These are phyloP conservation scores for Meriones psammophilus DNA, from an alignment of 2,797 vertebrate species.

Conservation along the genomic window DNA sequence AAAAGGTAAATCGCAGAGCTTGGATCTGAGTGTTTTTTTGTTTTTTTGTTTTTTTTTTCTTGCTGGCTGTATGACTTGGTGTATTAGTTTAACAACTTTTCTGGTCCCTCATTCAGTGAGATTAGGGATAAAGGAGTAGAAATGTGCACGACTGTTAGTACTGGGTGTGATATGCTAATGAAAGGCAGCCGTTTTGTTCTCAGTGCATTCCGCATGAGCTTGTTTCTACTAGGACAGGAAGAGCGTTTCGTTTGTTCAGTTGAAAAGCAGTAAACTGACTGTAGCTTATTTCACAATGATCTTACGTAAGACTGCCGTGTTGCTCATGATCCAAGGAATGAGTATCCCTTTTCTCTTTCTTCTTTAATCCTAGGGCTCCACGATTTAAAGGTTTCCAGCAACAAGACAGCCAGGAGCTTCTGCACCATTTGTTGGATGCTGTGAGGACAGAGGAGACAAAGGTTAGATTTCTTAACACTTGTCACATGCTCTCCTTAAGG, in stretches of 20 bases:
- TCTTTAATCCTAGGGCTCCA: slow-evolving; percentile 91
- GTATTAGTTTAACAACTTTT: slow-evolving; percentile 36
- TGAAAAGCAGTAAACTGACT: slow-evolving; percentile 42
- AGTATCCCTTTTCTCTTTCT: slow-evolving; percentile 62
- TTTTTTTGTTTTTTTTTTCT: background rate
- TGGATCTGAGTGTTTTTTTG: slow-evolving; percentile 32
- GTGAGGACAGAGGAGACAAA: slow-evolving; percentile 98
- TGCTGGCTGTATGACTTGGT: background rate
- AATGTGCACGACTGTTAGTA: background rate
- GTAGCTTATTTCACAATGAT: slow-evolving; percentile 49
- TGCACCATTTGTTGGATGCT: slow-evolving; percentile 97
- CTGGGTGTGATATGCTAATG: background rate
- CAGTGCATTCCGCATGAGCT: background rate
- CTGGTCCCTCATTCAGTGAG: background rate
- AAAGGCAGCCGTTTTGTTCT: background rate
- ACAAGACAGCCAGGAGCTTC: slow-evolving; percentile 98
- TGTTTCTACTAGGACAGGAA: background rate
- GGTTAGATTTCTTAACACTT: slow-evolving; percentile 87
- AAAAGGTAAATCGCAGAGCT: background rate
- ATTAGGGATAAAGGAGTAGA: background rate
- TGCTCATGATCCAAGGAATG: background rate
- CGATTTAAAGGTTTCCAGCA: slow-evolving; percentile 99
- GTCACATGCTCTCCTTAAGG: slow-evolving; percentile 44
- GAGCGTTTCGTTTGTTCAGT: background rate
- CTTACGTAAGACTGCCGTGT: slow-evolving; percentile 33